Evolutionary conservation across 2,113 vertebrate genomes (phyloP).

Genomic region (Crotophaga sulcirostris): DNA sequence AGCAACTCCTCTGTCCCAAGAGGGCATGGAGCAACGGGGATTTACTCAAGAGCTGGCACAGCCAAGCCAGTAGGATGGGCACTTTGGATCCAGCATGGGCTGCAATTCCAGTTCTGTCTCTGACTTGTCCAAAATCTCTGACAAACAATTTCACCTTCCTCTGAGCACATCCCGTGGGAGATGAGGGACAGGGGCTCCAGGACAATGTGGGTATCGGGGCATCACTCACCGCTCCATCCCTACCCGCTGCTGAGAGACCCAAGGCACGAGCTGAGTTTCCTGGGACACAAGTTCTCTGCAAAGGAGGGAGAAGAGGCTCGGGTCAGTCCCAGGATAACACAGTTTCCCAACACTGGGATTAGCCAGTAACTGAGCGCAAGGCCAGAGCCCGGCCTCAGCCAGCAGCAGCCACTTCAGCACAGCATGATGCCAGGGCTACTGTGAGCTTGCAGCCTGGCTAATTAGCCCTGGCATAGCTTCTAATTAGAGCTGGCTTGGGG

Average conservation of each 20-base stretch:
- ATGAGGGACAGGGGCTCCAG: background rate
- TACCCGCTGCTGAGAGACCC: background rate
- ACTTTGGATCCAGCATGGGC: accelerated
- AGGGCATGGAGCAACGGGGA: accelerated
- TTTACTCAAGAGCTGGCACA: background rate
- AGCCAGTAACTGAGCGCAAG: background rate
- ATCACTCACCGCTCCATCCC: background rate
- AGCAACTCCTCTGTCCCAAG: accelerated
- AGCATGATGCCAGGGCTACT: background rate
- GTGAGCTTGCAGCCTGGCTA: background rate
- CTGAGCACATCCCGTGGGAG: accelerated
- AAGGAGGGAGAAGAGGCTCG: background rate
- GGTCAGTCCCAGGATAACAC: background rate
- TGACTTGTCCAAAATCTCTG: accelerated
- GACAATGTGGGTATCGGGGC: accelerated
- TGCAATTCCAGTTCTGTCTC: background rate
- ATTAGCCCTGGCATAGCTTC: background rate
- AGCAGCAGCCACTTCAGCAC: background rate
- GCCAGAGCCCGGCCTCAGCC: background rate
- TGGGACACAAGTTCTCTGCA: background rate
- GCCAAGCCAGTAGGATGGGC: accelerated
- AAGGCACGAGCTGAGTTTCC: accelerated
- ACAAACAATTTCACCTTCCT: accelerated
- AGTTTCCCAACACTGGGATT: background rate
- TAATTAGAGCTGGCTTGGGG: background rate